These are phyloP conservation scores for Eledona agricola DNA, from an alignment of 2,888 invertebrate species.

Conservation along the genomic window DNA sequence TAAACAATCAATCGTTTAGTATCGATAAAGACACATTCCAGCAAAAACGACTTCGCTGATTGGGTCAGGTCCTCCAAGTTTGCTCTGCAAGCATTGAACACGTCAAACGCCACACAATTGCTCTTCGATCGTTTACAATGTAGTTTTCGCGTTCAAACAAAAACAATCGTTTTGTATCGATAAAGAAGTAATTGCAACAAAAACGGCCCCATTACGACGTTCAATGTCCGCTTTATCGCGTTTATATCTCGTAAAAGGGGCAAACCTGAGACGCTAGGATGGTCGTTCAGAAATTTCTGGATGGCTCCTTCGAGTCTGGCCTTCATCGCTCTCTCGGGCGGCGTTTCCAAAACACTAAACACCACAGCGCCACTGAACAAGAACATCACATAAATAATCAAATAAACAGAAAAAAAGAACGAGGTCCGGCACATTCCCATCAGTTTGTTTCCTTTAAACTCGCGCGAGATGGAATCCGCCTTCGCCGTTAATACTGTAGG, in stretches of 20 bases:
- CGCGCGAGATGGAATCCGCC: constrained; percentile 9
- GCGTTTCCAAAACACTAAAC: constrained; percentile 74
- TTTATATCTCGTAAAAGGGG: constrained; percentile 1
- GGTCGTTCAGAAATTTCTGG: constrained; percentile 66
- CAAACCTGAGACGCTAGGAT: constrained; percentile 72
- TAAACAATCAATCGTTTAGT: no score
- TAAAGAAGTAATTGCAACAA: no score
- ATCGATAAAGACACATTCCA: no score
- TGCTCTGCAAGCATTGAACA: no score
- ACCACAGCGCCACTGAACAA: constrained; percentile 73
- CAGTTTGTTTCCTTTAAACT: constrained; percentile 37
- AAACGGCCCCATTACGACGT: no score
- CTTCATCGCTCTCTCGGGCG: constrained; percentile 68
- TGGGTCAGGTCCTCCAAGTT: no score
- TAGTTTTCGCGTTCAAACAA: no score
- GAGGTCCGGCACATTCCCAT: constrained; percentile 68
- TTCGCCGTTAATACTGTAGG: constrained; percentile 20
- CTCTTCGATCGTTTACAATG: no score
- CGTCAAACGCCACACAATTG: no score
- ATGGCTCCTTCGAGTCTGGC: constrained; percentile 65
- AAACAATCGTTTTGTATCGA: no score
- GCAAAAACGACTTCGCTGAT: no score
- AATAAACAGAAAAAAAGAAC: constrained; percentile 65
- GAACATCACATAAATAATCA: constrained; percentile 70
- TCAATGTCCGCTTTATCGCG: background rate